Evolutionary conservation across 2,888 invertebrate species (phyloP).

Genomic region (Deilephila porcellus): DNA sequence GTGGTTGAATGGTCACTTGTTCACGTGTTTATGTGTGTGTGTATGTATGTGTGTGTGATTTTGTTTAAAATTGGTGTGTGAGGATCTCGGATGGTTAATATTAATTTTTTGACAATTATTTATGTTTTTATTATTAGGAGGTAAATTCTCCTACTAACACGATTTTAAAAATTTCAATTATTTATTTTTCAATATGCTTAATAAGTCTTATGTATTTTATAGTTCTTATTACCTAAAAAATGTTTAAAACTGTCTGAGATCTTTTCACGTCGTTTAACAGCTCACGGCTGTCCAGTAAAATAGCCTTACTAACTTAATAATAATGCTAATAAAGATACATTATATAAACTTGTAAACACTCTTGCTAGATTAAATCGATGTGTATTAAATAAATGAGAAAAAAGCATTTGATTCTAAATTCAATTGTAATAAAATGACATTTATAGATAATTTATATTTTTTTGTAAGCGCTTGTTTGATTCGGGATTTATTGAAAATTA

Average conservation of each 20-base stretch:
- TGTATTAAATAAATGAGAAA: conserved; percentile 73
- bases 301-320: conserved; percentile 83
- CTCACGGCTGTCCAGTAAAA: conserved; percentile 73
- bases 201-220: too few relatives aligned
- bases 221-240: too few relatives aligned
- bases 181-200: not conserved
- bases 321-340: conserved; percentile 65
- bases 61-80: conserved; percentile 57
- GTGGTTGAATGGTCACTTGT: conserved; percentile 41
- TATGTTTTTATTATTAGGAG: not conserved
- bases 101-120: not conserved
- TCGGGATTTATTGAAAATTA: conserved; percentile 32
- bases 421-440: conserved; percentile 81
- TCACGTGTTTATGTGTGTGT: conserved; percentile 39
- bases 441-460: conserved; percentile 64
- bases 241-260: conserved; percentile 51
- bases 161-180: not conserved
- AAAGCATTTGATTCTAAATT: conserved; percentile 84
- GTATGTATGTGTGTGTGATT: conserved; percentile 48
- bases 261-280: conserved; percentile 56
- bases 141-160: too few relatives aligned
- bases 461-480: conserved; percentile 40
- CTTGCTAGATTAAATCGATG: conserved; percentile 76
- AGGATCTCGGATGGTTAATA: conserved; percentile 56
- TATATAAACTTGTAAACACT: conserved; percentile 68